These are phyloP conservation scores for Drosophila parvula DNA, from an alignment of 1,140 invertebrate genomes.

Conservation along the genomic window DNA sequence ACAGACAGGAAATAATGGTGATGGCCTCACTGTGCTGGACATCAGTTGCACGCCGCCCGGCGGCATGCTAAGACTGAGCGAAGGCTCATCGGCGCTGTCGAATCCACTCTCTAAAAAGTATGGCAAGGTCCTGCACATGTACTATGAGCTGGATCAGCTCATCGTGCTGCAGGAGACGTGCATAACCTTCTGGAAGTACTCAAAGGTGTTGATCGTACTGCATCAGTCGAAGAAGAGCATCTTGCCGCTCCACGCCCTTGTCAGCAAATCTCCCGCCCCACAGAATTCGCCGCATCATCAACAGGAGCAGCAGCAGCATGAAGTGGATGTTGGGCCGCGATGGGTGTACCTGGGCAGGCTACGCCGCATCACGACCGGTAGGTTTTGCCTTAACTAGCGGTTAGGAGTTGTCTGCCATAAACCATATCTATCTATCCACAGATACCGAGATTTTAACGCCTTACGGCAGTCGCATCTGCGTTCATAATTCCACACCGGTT, in stretches of 20 bases:
- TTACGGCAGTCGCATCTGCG: conserved; percentile 66
- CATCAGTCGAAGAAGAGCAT: conserved; percentile 11
- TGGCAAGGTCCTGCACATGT: conserved; percentile 72
- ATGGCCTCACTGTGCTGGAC: not conserved
- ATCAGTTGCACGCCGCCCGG: conserved; percentile 40
- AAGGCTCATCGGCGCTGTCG: conserved; percentile 15
- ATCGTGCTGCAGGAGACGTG: conserved; percentile 73
- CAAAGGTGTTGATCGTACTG: conserved; percentile 67
- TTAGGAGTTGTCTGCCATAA: too few relatives aligned
- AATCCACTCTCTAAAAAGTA: conserved; percentile 72
- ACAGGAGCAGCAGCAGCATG: not conserved
- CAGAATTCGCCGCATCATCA: not conserved
- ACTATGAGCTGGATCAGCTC: conserved; percentile 75
- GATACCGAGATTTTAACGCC: conserved; percentile 67
- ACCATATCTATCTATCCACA: conserved; percentile 2
- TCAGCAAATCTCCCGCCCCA: conserved; percentile 1
- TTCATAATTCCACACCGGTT: conserved; percentile 76
- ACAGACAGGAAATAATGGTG: conserved; percentile 13
- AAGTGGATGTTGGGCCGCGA: conserved; percentile 5
- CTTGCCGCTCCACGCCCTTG: not conserved
- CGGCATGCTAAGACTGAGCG: conserved; percentile 41
- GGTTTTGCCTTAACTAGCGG: too few relatives aligned
- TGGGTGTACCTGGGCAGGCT: conserved; percentile 58
- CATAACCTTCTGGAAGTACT: conserved; percentile 79
- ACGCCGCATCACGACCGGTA: conserved; percentile 54